Base-by-base conservation (phyloP, 2,888 invertebrate species). In the Ophion obscuratus region DNA sequence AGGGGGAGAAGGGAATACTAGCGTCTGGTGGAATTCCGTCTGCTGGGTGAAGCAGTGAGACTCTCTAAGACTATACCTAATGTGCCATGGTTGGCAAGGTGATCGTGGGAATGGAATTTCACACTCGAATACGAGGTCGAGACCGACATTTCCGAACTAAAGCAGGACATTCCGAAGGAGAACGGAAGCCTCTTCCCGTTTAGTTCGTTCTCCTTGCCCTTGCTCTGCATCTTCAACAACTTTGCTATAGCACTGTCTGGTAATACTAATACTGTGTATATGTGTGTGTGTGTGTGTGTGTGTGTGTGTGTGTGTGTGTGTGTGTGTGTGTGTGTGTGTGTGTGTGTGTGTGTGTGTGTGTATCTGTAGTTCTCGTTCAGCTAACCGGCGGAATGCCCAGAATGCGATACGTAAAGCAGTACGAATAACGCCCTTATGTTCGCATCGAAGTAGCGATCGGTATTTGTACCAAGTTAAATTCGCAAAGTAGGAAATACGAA, bases 71-170 rank as follows among this genome's bases (percentile, higher is more conserved):
- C 88, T 86, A 76, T 70, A 68, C 44, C 36, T 75, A 64, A 73
- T 10, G 78, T 44, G 70, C 68, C 27, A 82, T 59, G 66, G 67
- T 59, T 66, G 77, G 79, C 66, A 75, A 62, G 85, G 78, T 75
- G 75, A 76, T 83, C 71, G 83, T 77, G 84, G 79, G 81, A 88
- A 85, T 86, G 88, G 88, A 88, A 88, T 88, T 88, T 88, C 88
- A 84, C 88, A 88, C 87, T 88, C 84, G 81, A 86, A 85, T 87
- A 85, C 86, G 79, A 84, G 83, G 84, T 84, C 87, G 85, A 61
- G 75, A 86, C 87, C 87, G 86, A 88, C 88, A 88, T 88, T 88
- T 81, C 84, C 87, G 75, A 86, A 88, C 84, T 88, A 87, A 88
- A 88, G 86, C 86, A 81, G 84, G 85, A 88, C 88, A 88, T 88